Percentiles rank a stretch among this genome's conserved stretches.
These are phyloP conservation scores for Machimus atricapillus DNA, from an alignment of 2,888 invertebrate genomes.

Conservation along the genomic window DNA sequence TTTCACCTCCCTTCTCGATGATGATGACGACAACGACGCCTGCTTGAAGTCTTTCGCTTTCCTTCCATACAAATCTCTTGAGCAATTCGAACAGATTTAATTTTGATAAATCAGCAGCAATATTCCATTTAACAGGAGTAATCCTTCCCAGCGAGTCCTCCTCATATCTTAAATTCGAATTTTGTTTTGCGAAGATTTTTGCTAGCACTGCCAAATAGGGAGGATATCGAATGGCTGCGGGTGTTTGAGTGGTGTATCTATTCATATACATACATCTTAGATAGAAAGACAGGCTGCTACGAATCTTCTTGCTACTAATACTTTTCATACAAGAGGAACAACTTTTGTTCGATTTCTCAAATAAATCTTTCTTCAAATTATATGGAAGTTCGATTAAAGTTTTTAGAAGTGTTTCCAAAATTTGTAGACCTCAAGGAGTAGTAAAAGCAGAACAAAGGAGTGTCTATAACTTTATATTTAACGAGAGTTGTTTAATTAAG, in stretches of 20 bases:
- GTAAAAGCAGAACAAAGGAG: neutral
- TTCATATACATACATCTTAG: too few relatives aligned
- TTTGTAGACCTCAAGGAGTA: neutral
- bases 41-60: neutral
- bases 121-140: conserved; percentile 45
- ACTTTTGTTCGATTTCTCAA: conserved; percentile 21
- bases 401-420: neutral
- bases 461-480: neutral
- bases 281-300: neutral
- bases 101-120: conserved; percentile 47
- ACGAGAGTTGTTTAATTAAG: too few relatives aligned
- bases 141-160: conserved; percentile 29
- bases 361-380: neutral
- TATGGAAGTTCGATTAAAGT: neutral
- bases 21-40: neutral
- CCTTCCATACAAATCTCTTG: conserved; percentile 15
- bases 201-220: neutral
- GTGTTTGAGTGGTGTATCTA: neutral
- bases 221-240: neutral
- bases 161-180: conserved; percentile 15
- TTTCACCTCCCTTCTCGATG: neutral
- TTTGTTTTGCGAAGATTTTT: neutral
- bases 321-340: neutral
- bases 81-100: conserved; percentile 45
- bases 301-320: neutral